Conservation (phyloP, 2,797 vertebrate genomes). For the Euthynnus affinis region DNA sequence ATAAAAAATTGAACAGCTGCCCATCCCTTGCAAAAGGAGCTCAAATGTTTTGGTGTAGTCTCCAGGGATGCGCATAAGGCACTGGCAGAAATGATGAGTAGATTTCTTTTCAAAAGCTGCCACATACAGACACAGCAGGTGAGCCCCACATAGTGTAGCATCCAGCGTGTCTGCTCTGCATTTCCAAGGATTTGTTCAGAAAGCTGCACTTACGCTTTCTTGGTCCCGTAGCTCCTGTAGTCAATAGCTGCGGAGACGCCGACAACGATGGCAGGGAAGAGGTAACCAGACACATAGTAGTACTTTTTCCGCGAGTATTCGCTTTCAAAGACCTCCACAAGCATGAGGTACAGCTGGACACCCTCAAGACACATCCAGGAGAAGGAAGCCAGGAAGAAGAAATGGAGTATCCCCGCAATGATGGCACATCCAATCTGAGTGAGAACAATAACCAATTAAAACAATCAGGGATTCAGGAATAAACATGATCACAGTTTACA, state of each 20-base stretch:
- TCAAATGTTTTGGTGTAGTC: conserved; percentile 72
- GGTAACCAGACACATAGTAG: conserved; percentile 97
- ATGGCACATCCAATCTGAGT: conserved; percentile 96
- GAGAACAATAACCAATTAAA: conserved; percentile 31
- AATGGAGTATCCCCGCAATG: conserved; percentile 97
- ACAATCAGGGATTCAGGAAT: background rate
- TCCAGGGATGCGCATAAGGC: conserved; percentile 60
- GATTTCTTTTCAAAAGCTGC: conserved; percentile 62
- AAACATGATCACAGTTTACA: background rate
- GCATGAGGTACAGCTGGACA: conserved; percentile 98
- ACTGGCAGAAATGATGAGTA: conserved; percentile 64
- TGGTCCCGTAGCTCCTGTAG: conserved; percentile 96
- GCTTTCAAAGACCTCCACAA: conserved; percentile 99
- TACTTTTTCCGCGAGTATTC: conserved; percentile 99
- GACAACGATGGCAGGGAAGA: conserved; percentile 96
- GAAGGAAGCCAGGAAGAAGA: conserved; percentile 99
- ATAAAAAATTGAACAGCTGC: conserved; percentile 83
- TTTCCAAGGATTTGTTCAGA: conserved; percentile 48
- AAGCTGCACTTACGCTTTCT: conserved; percentile 93
- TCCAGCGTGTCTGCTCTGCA: conserved; percentile 34
- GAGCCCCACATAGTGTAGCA: conserved; percentile 28
- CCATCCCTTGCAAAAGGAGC: conserved; percentile 67
- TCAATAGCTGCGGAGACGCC: conserved; percentile 97
- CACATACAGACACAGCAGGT: conserved; percentile 61
- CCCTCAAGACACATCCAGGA: conserved; percentile 99